phyloP scores from a whole-genome alignment of 2,888 invertebrate genomes.

The Drosophila vallismaia region DNA sequence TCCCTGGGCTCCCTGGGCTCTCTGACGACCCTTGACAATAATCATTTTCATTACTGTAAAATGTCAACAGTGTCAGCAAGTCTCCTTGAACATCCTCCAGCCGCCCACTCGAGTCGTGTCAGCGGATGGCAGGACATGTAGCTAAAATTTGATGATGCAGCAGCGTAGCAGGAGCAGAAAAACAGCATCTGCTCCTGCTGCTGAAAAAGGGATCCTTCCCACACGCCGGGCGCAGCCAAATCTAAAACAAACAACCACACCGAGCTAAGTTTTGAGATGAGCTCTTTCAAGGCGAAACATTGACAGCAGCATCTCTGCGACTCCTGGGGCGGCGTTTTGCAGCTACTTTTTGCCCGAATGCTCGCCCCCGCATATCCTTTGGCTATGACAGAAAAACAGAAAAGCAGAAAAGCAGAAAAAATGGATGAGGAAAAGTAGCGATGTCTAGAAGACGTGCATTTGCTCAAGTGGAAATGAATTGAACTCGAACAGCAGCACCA shows the following conservation, averaged over 20 bases:
- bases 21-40: conserved; percentile 67
- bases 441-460: conserved; percentile 74
- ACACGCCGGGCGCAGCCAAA: conserved; percentile 49
- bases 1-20: conserved; percentile 24
- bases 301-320: conserved; percentile 45
- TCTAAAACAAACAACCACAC: conserved; percentile 66
- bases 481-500: conserved; percentile 69
- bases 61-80: conserved; percentile 67
- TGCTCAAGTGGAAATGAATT: conserved; percentile 82
- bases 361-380: conserved; percentile 23
- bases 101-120: conserved; percentile 1
- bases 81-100: conserved; percentile 37
- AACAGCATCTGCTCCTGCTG: conserved; percentile 19
- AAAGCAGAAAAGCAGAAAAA: neutral
- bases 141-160: conserved; percentile 68
- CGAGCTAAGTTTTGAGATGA: conserved; percentile 22
- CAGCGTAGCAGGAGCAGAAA: conserved; percentile 30
- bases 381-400: conserved; percentile 37
- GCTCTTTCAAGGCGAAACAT: conserved; percentile 68
- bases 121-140: conserved; percentile 56
- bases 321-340: conserved; percentile 59
- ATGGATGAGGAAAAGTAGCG: conserved; percentile 20
- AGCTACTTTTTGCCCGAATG: conserved; percentile 67
- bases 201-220: conserved; percentile 22
- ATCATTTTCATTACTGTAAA: conserved; percentile 71